Percentiles rank a stretch among this genome's conserved stretches.
Conservation (phyloP, 1,140 invertebrate genomes). For the Tetranychus urticae region DNA sequence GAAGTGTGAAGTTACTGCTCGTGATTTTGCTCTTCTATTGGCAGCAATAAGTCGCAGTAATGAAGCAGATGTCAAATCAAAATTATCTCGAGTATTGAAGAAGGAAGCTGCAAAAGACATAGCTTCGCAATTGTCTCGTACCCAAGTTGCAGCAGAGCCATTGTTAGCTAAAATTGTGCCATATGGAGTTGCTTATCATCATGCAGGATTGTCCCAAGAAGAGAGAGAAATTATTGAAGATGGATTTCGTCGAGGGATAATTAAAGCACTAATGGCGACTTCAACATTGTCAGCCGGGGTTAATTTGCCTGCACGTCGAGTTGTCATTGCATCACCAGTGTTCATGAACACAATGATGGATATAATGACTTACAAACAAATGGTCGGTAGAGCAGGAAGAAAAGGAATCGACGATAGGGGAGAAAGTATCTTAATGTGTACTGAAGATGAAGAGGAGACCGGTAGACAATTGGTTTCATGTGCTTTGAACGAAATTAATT, state of each 20-base stretch:
- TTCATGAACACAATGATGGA: constrained; percentile 33
- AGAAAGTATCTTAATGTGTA: constrained; percentile 79
- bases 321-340: constrained; percentile 38
- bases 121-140: constrained; percentile 53
- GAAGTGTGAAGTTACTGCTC: constrained; percentile 75
- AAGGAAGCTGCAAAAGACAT: constrained; percentile 39
- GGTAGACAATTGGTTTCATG: constrained; percentile 41
- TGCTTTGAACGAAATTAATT: constrained; percentile 29
- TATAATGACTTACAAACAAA: constrained; percentile 71
- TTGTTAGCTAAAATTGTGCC: constrained; percentile 48
- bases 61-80: constrained; percentile 5
- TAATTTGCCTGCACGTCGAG: constrained; percentile 78
- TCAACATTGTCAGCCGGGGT: constrained; percentile 89
- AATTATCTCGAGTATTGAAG: constrained; percentile 39
- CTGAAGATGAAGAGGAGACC: constrained; percentile 38
- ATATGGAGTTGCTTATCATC: constrained; percentile 84
- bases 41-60: constrained; percentile 25
- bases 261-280: constrained; percentile 75
- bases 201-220: constrained; percentile 88
- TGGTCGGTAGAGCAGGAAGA: constrained; percentile 85
- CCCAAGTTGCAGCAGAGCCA: constrained; percentile 50
- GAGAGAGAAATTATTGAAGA: constrained; percentile 87
- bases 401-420: constrained; percentile 51
- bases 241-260: constrained; percentile 33
- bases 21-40: constrained; percentile 51